These are phyloP conservation scores for Cynodonichthys magdalenae DNA, from an alignment of 2,797 vertebrate genomes.

Conservation along the genomic window DNA sequence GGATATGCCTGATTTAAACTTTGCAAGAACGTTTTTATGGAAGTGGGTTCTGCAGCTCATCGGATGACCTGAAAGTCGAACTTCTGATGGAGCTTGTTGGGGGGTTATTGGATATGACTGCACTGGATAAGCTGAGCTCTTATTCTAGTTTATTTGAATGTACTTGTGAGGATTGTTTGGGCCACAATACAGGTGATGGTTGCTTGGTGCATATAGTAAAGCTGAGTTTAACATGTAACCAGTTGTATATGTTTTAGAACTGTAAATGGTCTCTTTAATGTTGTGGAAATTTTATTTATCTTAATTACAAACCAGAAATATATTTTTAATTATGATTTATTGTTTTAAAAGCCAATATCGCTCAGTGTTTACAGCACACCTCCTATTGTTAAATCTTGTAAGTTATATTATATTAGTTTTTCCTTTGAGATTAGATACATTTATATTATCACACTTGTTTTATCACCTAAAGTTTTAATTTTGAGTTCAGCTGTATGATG, in stretches of 20 bases:
- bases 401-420: neutral
- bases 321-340: neutral
- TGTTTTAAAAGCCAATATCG: neutral
- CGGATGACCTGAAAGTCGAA: conserved; percentile 14
- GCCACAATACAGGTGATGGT: neutral
- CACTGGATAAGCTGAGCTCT: conserved; percentile 6
- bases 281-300: neutral
- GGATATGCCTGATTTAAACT: conserved; percentile 6
- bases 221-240: neutral
- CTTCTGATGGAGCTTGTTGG: neutral
- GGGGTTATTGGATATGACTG: conserved; percentile 2
- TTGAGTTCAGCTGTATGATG: too few relatives aligned
- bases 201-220: neutral
- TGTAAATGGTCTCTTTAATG: neutral
- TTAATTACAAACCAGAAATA: neutral
- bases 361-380: neutral
- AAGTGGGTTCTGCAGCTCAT: conserved; percentile 23
- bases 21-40: neutral
- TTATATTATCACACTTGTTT: too few relatives aligned
- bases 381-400: neutral
- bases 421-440: too few relatives aligned
- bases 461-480: too few relatives aligned
- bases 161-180: neutral
- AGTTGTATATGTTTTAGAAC: neutral
- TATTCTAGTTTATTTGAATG: neutral